Evolutionary conservation across 2,888 invertebrate genomes (phyloP), one percentile per base, ranked within the genome.

Genomic region (Theodoxus fluviatilis): DNA sequence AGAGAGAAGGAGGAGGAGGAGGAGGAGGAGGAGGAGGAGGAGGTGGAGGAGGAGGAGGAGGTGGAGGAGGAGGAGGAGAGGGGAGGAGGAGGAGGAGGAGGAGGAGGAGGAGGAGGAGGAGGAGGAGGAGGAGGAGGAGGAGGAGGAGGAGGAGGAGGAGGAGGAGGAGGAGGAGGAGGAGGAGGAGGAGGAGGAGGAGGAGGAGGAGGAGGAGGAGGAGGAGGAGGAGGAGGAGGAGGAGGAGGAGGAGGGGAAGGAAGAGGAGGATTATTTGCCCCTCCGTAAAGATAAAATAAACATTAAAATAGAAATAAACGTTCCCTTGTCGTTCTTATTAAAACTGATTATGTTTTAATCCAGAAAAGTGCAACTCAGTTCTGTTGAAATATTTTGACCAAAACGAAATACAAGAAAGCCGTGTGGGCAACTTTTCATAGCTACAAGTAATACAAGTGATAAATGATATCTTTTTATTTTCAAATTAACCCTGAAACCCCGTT

Each of bases 311-410:
- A n/a, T n/a, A n/a, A n/a, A 37, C 22, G 25, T 35, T 22, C 38
- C 63, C 37, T 63, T 63, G 40, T 63, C 63, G 38, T 40, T 22
- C 38, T 28, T 31, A 38, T 38, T 63, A 38, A 40, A 63, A 63
- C 38, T 37, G 38, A 63, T 37, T 63, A 25, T 40, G 37, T 3
- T 40, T n/a, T 3, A 2, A 25, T 38, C 15, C 25, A 3, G n/a
- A 63, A 63, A 37, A n/a, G n/a, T n/a, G n/a, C n/a, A n/a, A n/a
- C n/a, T n/a, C n/a, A n/a, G n/a, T n/a, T n/a, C n/a, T n/a, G n/a
- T n/a, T n/a, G n/a, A n/a, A n/a, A n/a, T n/a, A n/a, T n/a, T n/a
- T n/a, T n/a, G n/a, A n/a, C n/a, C n/a, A n/a, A n/a, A n/a, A n/a
- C n/a, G n/a, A n/a, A n/a, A n/a, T n/a, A n/a, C n/a, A n/a, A n/a